phyloP scores from a whole-genome alignment of 2,797 vertebrate genomes.

The Rhyacichthys aspro region DNA sequence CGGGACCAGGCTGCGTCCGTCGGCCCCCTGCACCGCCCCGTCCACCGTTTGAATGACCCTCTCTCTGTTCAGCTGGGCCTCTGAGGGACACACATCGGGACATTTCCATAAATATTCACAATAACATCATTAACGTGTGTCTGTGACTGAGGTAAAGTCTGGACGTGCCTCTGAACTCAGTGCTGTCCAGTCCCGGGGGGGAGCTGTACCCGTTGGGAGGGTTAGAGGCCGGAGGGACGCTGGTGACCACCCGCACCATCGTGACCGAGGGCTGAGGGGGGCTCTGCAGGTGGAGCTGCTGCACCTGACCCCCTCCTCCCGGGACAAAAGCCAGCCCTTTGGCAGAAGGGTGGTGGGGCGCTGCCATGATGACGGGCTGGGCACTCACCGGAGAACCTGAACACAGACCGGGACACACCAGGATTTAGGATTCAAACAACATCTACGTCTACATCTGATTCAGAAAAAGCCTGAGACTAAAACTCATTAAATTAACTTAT shows the following conservation, averaged over 20 bases:
- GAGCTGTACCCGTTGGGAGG: conserved; percentile 92
- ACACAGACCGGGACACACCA: no score
- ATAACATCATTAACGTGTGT: no score
- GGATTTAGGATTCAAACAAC: no score
- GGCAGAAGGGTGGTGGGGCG: conserved; percentile 84
- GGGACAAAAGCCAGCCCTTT: conserved; percentile 92
- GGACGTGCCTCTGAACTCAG: conserved; percentile 79
- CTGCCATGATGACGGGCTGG: conserved; percentile 94
- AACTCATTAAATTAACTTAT: no score
- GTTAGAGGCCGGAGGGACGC: conserved; percentile 73
- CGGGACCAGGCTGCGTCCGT: conserved; percentile 83
- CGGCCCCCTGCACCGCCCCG: conserved; percentile 82
- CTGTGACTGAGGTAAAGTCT: no score
- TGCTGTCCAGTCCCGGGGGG: conserved; percentile 74
- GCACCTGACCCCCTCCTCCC: conserved; percentile 83
- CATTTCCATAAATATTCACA: neutral
- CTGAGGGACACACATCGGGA: conserved; percentile 66
- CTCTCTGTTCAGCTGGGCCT: conserved; percentile 83
- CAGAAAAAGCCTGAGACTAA: no score
- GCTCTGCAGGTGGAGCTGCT: conserved; percentile 89
- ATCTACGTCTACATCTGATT: no score
- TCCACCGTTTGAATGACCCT: conserved; percentile 92
- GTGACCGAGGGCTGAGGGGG: conserved; percentile 87
- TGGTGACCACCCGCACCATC: conserved; percentile 93
- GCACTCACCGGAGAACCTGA: conserved; percentile 93